Conservation (phyloP, 1,140 invertebrate genomes). For the Lepeophtheirus salmonis region DNA sequence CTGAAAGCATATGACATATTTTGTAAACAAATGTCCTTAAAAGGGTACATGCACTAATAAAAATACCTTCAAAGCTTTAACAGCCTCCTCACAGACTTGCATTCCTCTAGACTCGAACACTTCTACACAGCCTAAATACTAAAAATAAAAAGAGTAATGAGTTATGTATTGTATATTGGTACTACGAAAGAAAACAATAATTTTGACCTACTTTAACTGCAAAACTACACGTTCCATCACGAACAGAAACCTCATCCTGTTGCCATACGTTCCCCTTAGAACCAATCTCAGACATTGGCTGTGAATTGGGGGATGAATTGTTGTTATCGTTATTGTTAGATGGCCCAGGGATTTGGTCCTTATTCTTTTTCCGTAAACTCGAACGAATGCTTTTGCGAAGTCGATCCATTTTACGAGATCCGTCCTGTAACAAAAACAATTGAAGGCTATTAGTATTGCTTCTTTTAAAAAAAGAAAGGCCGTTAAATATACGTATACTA, state of each 20-base stretch:
- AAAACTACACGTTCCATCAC: slow-evolving; percentile 87
- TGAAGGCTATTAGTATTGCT: too few relatives aligned
- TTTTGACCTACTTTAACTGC: slow-evolving; percentile 76
- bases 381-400: slow-evolving; percentile 74
- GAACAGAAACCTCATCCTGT: slow-evolving; percentile 84
- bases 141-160: slow-evolving; percentile 26
- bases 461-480: too few relatives aligned
- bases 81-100: slow-evolving; percentile 96
- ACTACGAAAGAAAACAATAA: too few relatives aligned
- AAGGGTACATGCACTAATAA: not conserved
- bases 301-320: not conserved
- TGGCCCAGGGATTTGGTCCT: slow-evolving; percentile 28
- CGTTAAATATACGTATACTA: too few relatives aligned
- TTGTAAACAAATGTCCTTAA: not conserved
- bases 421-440: not conserved
- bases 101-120: slow-evolving; percentile 97
- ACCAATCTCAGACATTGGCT: not conserved
- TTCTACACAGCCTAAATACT: slow-evolving; percentile 95
- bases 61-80: slow-evolving; percentile 71
- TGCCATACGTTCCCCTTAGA: slow-evolving; percentile 95
- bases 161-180: too few relatives aligned
- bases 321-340: too few relatives aligned
- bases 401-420: slow-evolving; percentile 66
- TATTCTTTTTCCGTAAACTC: slow-evolving; percentile 61
- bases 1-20: slow-evolving; percentile 33